These are phyloP conservation scores for Malurus splendens DNA, from an alignment of 2,797 vertebrate genomes.

Conservation along the genomic window DNA sequence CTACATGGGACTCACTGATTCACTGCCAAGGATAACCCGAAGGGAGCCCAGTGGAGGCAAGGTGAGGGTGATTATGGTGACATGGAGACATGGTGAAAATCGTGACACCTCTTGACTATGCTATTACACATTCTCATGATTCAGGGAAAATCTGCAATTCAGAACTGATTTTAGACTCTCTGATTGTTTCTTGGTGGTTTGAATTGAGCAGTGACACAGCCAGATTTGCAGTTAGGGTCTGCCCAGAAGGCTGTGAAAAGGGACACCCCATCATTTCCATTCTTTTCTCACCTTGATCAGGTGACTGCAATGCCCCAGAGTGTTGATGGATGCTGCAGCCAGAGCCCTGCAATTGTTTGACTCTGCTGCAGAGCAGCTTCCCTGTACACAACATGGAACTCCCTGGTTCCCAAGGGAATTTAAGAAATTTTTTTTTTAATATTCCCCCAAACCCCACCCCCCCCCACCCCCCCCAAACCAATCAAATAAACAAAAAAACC, in stretches of 20 bases:
- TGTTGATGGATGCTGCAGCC: not conserved
- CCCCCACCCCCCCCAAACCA: not conserved
- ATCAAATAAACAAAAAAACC: accelerated
- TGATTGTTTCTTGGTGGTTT: not conserved
- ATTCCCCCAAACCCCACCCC: too few species aligned
- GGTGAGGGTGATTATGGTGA: not conserved
- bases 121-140: not conserved
- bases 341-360: not conserved
- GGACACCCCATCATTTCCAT: not conserved
- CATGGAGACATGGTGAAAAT: not conserved
- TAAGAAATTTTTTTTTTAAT: not conserved
- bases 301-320: not conserved
- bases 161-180: not conserved
- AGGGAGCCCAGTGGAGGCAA: not conserved
- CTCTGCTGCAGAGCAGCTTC: not conserved
- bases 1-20: accelerated
- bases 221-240: not conserved
- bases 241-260: not conserved
- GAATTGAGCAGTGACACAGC: not conserved
- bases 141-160: not conserved
- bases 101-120: not conserved
- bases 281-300: not conserved
- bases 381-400: accelerated
- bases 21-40: not conserved
- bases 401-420: not conserved